Conservation (phyloP, 2,113 vertebrate genomes). For the Zingel zingel region DNA sequence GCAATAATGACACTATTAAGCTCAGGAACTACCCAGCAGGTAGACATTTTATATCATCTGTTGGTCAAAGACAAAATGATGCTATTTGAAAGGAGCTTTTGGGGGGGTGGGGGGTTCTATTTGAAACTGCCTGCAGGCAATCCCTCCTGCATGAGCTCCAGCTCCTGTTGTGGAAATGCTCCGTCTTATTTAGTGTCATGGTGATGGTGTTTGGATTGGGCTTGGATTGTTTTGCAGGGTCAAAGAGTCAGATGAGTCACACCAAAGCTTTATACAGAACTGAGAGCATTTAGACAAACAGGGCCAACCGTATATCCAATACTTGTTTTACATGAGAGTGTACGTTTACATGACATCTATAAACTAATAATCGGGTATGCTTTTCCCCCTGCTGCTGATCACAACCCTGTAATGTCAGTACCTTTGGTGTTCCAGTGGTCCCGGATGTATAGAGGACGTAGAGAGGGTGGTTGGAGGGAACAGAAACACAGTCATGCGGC, state of each 20-base stretch:
- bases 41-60: constrained; percentile 38
- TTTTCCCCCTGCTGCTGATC: neutral
- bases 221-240: constrained; percentile 22
- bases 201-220: constrained; percentile 37
- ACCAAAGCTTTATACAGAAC: neutral
- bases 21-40: constrained; percentile 26
- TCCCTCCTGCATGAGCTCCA: constrained; percentile 27
- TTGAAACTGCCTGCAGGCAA: constrained; percentile 20
- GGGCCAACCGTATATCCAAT: neutral
- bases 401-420: constrained; percentile 53
- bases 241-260: constrained; percentile 45
- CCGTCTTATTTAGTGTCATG: constrained; percentile 46
- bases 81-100: constrained; percentile 27
- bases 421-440: constrained; percentile 96
- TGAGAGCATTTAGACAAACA: constrained; percentile 1
- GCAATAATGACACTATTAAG: constrained; percentile 32
- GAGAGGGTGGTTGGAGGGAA: constrained; percentile 92
- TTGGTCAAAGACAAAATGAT: constrained; percentile 53
- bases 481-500: constrained; percentile 88
- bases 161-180: constrained; percentile 42
- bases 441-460: constrained; percentile 98
- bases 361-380: neutral
- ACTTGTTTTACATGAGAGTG: neutral
- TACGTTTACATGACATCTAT: neutral
- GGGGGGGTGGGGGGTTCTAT: neutral